Evolutionary conservation across 1,140 invertebrate species (phyloP), one percentile per base, ranked within the genome.

Genomic region (Calephelis nemesis): DNA sequence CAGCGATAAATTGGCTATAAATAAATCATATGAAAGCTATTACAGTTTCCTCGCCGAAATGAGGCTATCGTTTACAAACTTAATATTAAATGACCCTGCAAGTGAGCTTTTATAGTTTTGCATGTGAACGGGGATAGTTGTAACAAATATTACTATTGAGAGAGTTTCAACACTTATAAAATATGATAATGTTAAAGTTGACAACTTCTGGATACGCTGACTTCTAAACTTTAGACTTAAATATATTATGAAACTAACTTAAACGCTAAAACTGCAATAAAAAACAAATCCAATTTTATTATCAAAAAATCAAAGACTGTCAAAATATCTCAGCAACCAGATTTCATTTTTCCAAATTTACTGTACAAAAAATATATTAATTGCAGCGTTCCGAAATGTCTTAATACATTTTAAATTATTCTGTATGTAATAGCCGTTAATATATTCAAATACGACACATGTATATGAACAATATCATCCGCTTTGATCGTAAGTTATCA

Each of bases 401-500:
- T 30, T 30, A 0, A 30, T 30, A 4, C 30, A 30, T 30, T 30
- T 30, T 30, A 30, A 30, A 30, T 4, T 30, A 30, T 15, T 8
- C 49, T 15, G 7, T 52, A 4, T 15, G 9, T 15, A 13, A 13
- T 15, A 52, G 15, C 4, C 15, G 15, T 19, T 54, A 13, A 4
- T 9, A 54, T 50, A 50, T 52, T 52, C n/a, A 52, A 30, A 54
- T 54, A 19, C 52, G 7, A 30, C 67, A 62, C 30, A 30, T 30
- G 30, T 70, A 63, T 64, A 40, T 83, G 74, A 83, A 85, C 63
- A 69, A 70, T 70, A 45, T 82, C 50, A 65, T 79, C n/a, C 70
- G 47, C 75, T 62, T 40, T 81, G 13, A 69, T 84, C 19, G 82
- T 79, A 12, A 67, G 75, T 19, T 71, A 77, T 47, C 88, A 90